Conservation (phyloP, 2,113 vertebrate genomes). For the Heteronetta atricapilla region DNA sequence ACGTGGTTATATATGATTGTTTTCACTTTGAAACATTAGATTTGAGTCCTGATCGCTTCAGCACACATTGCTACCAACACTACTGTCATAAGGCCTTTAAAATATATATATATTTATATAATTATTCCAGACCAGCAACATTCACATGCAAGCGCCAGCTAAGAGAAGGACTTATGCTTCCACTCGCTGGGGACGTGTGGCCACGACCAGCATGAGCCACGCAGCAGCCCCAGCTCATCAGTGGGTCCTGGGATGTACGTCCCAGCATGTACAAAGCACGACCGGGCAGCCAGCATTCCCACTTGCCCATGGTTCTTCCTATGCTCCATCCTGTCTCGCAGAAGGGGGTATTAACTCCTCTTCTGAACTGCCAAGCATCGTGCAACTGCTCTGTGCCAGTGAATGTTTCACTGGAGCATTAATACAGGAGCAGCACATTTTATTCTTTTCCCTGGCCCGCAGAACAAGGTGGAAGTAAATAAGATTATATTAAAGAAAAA, state of each 20-base stretch:
- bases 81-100: not conserved
- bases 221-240: not conserved
- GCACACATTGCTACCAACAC: not conserved
- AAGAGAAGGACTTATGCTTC: not conserved
- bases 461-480: constrained; percentile 17
- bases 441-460: not conserved
- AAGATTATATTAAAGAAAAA: constrained; percentile 35
- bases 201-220: not conserved
- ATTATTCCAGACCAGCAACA: not conserved
- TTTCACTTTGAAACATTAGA: not conserved
- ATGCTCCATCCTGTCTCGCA: not conserved
- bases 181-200: not conserved
- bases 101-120: not conserved
- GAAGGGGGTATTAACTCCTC: not conserved
- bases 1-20: not conserved
- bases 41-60: not conserved
- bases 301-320: not conserved
- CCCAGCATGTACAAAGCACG: not conserved
- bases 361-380: not conserved
- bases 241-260: not conserved
- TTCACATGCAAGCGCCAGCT: not conserved
- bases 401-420: not conserved
- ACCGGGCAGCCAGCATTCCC: not conserved
- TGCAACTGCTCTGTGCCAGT: not conserved
- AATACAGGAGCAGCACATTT: not conserved